Conservation (phyloP, 2,113 vertebrate species). For the Gulo gulo region DNA sequence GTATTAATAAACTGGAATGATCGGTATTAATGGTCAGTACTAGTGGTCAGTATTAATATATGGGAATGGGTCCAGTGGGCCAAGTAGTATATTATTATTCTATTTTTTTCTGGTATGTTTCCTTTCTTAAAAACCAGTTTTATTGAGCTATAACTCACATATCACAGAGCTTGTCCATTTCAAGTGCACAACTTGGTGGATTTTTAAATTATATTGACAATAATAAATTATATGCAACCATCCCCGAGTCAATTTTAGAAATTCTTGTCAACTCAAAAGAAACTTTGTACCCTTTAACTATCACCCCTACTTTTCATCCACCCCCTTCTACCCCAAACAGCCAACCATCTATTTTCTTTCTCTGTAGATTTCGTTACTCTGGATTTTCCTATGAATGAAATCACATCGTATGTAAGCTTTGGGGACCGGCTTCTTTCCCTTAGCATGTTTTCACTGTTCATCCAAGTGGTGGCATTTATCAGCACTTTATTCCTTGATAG, state of each 20-base stretch:
- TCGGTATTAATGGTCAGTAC: neutral
- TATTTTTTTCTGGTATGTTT: neutral
- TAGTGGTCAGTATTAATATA: neutral
- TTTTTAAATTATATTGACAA: neutral
- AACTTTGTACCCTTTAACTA: neutral
- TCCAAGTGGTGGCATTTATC: neutral
- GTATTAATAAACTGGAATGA: neutral
- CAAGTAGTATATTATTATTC: neutral
- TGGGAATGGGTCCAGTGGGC: neutral
- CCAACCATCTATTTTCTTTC: neutral
- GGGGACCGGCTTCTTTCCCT: neutral
- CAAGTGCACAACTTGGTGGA: neutral
- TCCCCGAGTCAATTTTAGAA: neutral
- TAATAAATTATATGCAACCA: neutral
- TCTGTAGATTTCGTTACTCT: neutral
- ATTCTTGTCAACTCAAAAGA: neutral
- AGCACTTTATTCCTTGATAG: neutral
- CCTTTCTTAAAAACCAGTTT: neutral
- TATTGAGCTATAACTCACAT: neutral
- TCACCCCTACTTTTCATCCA: neutral
- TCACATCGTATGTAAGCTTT: neutral
- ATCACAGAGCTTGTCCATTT: neutral
- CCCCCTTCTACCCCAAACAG: neutral
- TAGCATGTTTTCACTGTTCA: neutral
- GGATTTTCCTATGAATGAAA: neutral